Evolutionary conservation across 2,888 invertebrate genomes (phyloP).

Genomic region (Cordylochernes scorpioides): DNA sequence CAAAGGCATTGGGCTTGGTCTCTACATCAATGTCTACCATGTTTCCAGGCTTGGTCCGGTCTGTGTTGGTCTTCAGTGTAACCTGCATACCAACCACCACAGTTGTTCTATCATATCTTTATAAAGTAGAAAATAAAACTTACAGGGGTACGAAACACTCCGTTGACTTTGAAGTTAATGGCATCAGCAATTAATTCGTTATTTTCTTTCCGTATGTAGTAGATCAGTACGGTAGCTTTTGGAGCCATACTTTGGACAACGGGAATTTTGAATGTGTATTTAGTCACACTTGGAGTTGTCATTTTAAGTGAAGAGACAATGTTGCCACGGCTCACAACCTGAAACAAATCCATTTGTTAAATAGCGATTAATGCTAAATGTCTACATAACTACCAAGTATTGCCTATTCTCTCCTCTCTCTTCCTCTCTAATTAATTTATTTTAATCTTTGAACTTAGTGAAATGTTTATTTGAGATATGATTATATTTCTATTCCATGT

Average conservation of each 20-base stretch:
- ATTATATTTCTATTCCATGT: no score
- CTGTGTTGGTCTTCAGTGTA: slow-evolving; percentile 15
- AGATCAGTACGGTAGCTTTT: slow-evolving; percentile 20
- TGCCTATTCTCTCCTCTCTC: no score
- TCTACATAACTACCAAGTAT: no score
- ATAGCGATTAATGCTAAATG: no score
- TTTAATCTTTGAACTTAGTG: no score
- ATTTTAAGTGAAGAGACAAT: slow-evolving; percentile 18
- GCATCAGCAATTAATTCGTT: slow-evolving; percentile 27
- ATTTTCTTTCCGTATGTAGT: slow-evolving; percentile 20
- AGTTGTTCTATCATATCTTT: not conserved
- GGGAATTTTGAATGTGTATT: slow-evolving; percentile 18
- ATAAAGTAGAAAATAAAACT: slow-evolving; percentile 4
- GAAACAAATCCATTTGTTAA: no score
- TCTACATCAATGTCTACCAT: slow-evolving; percentile 20
- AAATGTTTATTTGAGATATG: no score
- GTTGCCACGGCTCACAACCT: slow-evolving; percentile 21
- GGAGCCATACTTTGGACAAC: slow-evolving; percentile 22
- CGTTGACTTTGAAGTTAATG: slow-evolving; percentile 24
- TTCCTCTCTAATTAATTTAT: no score
- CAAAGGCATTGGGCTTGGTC: slow-evolving; percentile 24
- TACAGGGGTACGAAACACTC: slow-evolving; percentile 20
- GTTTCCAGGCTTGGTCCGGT: slow-evolving; percentile 20
- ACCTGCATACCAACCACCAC: slow-evolving; percentile 13
- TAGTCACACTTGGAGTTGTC: slow-evolving; percentile 15